Evolutionary conservation across 2,888 invertebrate species (phyloP), one percentile per base, ranked within the genome.

Genomic region (Junonia oenone): DNA sequence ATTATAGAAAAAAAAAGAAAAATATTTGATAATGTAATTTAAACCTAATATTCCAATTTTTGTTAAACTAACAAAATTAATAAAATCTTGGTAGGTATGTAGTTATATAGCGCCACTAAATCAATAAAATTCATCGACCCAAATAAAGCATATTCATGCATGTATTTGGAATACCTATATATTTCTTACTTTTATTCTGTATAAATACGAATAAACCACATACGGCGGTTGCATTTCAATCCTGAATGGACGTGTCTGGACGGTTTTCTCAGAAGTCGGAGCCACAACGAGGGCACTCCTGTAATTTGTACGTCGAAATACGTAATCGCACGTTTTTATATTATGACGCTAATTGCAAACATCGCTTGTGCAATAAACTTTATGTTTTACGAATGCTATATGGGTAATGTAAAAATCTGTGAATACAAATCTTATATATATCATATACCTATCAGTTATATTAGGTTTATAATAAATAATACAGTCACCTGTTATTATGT

Each of bases 291-390:
- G 40, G 43, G 19, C 27, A 47, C 47, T 52, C 51, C 52, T 43
- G 56, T 37, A 47, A 56, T 51, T 56, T 43, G 46, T 47, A 45
- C 40, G 46, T 56, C 47, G 40, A 56, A 56, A 51, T 40, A 29
- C 22, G 40, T 56, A 56, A 56, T 56, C 56, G 45, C 46, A 47
- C 51, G 47, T 51, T 51, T 51, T 56, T 47, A 31, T 51, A 31
- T 51, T 51, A 51, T 51, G 46, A 47, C 13, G 46, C 13, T 56
- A 56, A 51, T 56, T 51, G 51, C 56, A 22, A n/a, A 31, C 31
- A 33, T 51, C 46, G n/a, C 46, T 40, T 31, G 29, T 29, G 31
- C 29, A 37, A 14, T 6, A 33, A 46, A n/a, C 17, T 22, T 35
- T 6, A 35, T 43, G n/a, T 52, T 45, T 29, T 15, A 43, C 13